Evolutionary conservation across 1,140 invertebrate species (phyloP).

Genomic region (Galleria mellonella): DNA sequence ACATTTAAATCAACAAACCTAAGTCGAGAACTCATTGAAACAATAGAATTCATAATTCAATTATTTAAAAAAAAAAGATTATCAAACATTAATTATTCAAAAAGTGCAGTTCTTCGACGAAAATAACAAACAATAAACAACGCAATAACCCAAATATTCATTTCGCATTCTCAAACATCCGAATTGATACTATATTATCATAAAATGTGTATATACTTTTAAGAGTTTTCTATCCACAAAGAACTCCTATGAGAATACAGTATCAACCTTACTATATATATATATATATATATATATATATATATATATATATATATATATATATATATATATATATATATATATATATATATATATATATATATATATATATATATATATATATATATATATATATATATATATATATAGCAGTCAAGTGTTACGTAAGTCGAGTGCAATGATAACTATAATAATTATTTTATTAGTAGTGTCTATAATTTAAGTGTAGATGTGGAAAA

Average conservation of each 20-base stretch:
- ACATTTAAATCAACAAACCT: too few relatives aligned
- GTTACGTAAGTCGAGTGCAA: conserved; percentile 17
- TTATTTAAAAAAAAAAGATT: too few relatives aligned
- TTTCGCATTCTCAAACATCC: too few relatives aligned
- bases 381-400: neutral
- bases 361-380: neutral
- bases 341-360: neutral
- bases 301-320: neutral
- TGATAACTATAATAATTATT: conserved; percentile 10
- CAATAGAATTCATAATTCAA: too few relatives aligned
- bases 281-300: neutral
- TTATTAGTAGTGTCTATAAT: conserved; percentile 3
- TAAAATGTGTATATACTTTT: neutral
- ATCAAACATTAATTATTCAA: too few relatives aligned
- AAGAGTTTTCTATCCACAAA: too few relatives aligned
- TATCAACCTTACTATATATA: conserved; percentile 5
- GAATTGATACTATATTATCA: conserved; percentile 2
- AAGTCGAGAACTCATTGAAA: too few relatives aligned
- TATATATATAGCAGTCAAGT: conserved; percentile 9
- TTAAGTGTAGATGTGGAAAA: conserved; percentile 82
- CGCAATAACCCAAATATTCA: too few relatives aligned
- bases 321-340: neutral
- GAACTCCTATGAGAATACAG: conserved; percentile 2
- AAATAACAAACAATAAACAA: too few relatives aligned
- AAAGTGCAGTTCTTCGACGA: too few relatives aligned